These are phyloP conservation scores for Nymphicus hollandicus DNA, from an alignment of 2,113 vertebrate genomes.

Conservation along the genomic window DNA sequence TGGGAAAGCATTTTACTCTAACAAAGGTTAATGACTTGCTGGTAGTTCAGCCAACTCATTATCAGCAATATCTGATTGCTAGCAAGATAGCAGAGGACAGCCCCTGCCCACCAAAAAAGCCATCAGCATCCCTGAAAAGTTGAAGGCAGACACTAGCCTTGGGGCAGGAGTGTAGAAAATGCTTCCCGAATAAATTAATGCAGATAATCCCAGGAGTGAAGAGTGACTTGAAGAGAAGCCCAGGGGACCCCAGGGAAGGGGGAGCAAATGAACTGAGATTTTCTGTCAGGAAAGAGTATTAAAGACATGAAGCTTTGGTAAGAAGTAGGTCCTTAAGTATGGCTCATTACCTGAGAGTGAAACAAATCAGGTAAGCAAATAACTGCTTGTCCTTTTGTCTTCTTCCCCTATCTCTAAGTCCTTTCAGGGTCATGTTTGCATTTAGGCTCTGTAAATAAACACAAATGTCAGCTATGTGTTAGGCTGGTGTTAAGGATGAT, in stretches of 20 bases:
- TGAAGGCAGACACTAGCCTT: conserved; percentile 26
- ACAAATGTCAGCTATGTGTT: background rate
- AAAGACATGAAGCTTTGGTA: background rate
- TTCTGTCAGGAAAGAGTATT: background rate
- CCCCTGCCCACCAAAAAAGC: background rate
- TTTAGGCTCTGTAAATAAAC: conserved; percentile 19
- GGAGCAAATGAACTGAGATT: background rate
- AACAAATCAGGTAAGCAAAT: background rate
- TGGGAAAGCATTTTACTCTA: background rate
- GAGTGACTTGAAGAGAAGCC: background rate
- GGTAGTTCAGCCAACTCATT: conserved; percentile 6
- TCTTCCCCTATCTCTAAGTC: background rate
- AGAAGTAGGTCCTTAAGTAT: background rate
- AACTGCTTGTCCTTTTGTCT: background rate
- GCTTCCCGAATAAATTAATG: background rate
- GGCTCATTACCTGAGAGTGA: background rate
- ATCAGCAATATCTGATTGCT: background rate
- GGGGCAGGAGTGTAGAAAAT: conserved; percentile 1
- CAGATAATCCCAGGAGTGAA: background rate
- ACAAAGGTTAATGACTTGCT: conserved; percentile 13
- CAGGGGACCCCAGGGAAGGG: background rate
- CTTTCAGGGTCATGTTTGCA: background rate
- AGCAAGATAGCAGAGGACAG: background rate
- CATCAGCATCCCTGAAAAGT: background rate
- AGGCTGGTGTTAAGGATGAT: background rate